phyloP scores from a whole-genome alignment of 2,797 vertebrate species.

The Galago senegalensis region DNA sequence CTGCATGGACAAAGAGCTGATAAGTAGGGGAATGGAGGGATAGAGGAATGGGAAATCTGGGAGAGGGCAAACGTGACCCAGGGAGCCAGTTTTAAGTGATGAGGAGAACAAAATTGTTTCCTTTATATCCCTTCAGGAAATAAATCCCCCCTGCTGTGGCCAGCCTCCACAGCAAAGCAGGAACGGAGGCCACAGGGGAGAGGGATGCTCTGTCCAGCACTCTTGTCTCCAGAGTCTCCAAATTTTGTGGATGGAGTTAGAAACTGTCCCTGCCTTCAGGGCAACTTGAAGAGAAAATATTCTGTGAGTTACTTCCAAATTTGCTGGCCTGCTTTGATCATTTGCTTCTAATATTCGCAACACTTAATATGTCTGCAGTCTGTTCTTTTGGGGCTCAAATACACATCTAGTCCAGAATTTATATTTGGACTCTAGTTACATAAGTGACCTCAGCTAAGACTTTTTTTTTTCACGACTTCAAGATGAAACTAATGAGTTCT shows the following conservation, averaged over 20 bases:
- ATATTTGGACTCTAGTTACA: neutral
- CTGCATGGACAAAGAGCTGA: neutral
- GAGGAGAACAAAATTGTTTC: neutral
- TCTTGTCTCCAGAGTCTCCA: neutral
- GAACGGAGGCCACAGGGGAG: too few relatives aligned
- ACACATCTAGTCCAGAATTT: neutral
- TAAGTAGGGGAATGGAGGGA: neutral
- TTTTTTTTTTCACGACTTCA: neutral
- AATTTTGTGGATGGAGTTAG: neutral
- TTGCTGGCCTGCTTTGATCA: neutral
- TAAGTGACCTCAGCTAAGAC: neutral
- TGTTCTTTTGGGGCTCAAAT: neutral
- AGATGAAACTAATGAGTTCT: constrained; percentile 9
- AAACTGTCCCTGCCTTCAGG: neutral
- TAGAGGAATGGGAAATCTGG: neutral
- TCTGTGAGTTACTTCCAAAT: neutral
- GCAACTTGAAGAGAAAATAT: neutral
- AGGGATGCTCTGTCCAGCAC: neutral
- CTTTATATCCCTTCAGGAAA: too few relatives aligned
- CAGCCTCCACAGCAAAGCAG: fast-evolving
- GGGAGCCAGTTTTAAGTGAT: neutral
- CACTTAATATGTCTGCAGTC: neutral
- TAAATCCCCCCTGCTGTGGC: neutral
- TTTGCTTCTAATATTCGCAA: neutral
- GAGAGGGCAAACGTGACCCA: neutral